Base-by-base conservation (phyloP, 1,140 invertebrate genomes). In the Xylocopa sonorina region DNA sequence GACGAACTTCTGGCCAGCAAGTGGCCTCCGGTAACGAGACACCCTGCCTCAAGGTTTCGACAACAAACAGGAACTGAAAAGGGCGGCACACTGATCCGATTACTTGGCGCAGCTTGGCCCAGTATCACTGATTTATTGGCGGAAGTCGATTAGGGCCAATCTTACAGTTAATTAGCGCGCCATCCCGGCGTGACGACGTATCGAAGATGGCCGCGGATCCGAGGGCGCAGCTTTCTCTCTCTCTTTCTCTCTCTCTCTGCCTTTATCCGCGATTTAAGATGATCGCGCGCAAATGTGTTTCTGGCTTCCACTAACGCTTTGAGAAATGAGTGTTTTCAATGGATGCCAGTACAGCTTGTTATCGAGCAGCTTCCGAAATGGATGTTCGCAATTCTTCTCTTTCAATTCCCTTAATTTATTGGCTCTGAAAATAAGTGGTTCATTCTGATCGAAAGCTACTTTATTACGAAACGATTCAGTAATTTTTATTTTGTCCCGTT, bases 1-100 rank as follows among this genome's bases (percentile, higher is more conserved):
- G 67, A 48, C 51, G 4, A 60, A 81, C 72, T 81, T 81, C 78
- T 85, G 82, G 67, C 46, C 60, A 53, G 82, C 82, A 84, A 84
- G 83, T 72, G 83, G 66, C 16, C 62, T 57, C n/a, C 5, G 27
- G 83, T 84, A 84, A 84, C 58, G n/a, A 64, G 68, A 84, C 82
- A 84, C 83, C 82, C 66, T 80, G 34, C 57, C 46, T 24, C 55
- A 46, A 27, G n/a, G 77, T 58, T 72, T 84, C 72, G 82, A 84
- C 82, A 84, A 85, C 83, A 85, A 85, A 85, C 83, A 85, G 83
- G 83, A 85, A 85, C 83, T 78, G 72, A 71, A 78, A 84, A 81
- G 82, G 78, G 78, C 83, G 77, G 64, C 34, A 10, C 50, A 29
- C 50, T 84, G 84, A 84, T 84, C 82, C 50, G 50, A 48, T 84